These are phyloP conservation scores for Calcarius lapponicus DNA, from an alignment of 2,797 vertebrate species.

Conservation along the genomic window DNA sequence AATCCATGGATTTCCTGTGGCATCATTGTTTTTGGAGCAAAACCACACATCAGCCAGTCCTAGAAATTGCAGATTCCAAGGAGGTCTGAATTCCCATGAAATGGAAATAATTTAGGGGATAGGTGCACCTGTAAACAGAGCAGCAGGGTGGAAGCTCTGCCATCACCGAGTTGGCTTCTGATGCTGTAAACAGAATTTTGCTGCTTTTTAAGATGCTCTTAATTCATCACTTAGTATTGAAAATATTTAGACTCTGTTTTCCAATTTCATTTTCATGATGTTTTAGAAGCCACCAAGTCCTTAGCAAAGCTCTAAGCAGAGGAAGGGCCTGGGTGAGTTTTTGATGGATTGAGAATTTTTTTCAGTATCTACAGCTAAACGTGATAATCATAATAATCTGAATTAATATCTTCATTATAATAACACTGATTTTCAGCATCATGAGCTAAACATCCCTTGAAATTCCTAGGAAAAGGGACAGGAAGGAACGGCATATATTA, in stretches of 20 bases:
- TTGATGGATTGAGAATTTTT: neutral
- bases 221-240: no score
- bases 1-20: accelerated
- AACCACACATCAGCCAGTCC: neutral
- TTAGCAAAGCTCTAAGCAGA: neutral
- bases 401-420: neutral
- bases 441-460: neutral
- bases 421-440: neutral
- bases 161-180: accelerated
- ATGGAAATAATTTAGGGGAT: accelerated
- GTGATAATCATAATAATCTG: neutral
- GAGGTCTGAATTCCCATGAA: neutral
- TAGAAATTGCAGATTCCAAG: neutral
- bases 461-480: neutral
- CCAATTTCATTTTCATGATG: neutral
- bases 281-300: neutral
- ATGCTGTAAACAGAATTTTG: neutral
- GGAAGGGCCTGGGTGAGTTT: neutral
- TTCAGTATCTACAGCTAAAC: neutral
- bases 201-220: neutral
- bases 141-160: neutral
- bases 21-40: neutral
- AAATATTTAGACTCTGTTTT: neutral
- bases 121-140: neutral
- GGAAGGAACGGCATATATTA: accelerated